phyloP scores from a whole-genome alignment of 2,888 invertebrate species.

The Noctua janthina region DNA sequence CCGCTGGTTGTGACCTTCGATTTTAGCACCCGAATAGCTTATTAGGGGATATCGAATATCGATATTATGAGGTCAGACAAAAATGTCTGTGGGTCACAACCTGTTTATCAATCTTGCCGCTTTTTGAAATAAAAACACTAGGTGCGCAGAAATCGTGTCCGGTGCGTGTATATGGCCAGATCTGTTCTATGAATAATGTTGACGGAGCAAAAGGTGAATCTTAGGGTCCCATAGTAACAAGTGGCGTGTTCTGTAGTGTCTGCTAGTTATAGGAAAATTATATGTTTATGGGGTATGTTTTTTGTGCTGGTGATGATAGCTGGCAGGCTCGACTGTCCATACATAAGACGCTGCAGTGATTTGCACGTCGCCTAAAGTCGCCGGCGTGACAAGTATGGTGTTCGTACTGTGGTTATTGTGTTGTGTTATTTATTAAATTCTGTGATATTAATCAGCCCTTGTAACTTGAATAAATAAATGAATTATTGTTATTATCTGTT shows the following conservation, averaged over 20 bases:
- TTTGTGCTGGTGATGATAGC: too few species aligned
- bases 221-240: background rate
- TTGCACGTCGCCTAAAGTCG: too few species aligned
- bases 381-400: too few species aligned
- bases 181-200: background rate
- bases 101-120: conserved; percentile 17
- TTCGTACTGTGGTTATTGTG: too few species aligned
- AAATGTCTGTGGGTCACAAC: conserved; percentile 5
- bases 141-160: background rate
- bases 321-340: too few species aligned
- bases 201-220: background rate
- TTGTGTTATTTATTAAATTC: too few species aligned
- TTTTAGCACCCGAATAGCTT: background rate
- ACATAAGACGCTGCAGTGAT: too few species aligned
- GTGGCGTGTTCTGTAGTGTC: background rate
- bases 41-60: conserved; percentile 42
- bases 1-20: conserved; percentile 4
- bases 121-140: conserved; percentile 19
- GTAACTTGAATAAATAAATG: too few species aligned
- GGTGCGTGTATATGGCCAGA: background rate
- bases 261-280: background rate
- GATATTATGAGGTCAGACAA: conserved; percentile 33
- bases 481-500: too few species aligned
- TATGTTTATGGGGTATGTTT: background rate
- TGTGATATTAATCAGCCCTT: too few species aligned